These are phyloP conservation scores for Eurosta solidaginis DNA, from an alignment of 1,140 invertebrate species.

Conservation along the genomic window DNA sequence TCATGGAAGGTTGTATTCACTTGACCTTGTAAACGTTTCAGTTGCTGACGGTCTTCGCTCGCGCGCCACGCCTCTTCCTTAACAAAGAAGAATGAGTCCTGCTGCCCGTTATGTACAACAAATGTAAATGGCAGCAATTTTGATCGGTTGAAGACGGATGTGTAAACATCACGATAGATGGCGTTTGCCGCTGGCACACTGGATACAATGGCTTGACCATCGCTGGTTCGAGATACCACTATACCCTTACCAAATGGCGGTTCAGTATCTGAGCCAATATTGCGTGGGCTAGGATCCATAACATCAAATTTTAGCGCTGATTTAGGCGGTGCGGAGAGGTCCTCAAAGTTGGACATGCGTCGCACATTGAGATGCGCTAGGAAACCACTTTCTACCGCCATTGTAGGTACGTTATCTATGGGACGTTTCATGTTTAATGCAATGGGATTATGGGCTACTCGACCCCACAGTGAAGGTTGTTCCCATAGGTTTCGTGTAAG, in stretches of 20 bases:
- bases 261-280: constrained; percentile 76
- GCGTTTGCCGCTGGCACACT: constrained; percentile 85
- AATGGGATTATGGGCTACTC: constrained; percentile 51
- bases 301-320: constrained; percentile 77
- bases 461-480: constrained; percentile 54
- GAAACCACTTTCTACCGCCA: constrained; percentile 78
- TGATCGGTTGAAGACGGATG: constrained; percentile 91
- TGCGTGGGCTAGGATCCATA: constrained; percentile 70
- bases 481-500: constrained; percentile 60
- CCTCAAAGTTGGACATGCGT: constrained; percentile 73
- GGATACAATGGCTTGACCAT: constrained; percentile 81
- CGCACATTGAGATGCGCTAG: constrained; percentile 76
- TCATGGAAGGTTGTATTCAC: constrained; percentile 94
- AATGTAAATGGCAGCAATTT: constrained; percentile 86
- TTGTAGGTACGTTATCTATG: constrained; percentile 62
- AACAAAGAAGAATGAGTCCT: constrained; percentile 94
- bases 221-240: constrained; percentile 77
- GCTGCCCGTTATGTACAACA: constrained; percentile 83
- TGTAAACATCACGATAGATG: constrained; percentile 89
- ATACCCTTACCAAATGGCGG: constrained; percentile 91
- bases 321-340: constrained; percentile 73
- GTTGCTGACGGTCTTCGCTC: constrained; percentile 82
- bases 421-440: constrained; percentile 52
- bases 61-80: constrained; percentile 89
- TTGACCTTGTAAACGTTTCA: constrained; percentile 86